Base-by-base conservation (phyloP, 2,888 invertebrate genomes). In the Lasioglossum lativentre region DNA sequence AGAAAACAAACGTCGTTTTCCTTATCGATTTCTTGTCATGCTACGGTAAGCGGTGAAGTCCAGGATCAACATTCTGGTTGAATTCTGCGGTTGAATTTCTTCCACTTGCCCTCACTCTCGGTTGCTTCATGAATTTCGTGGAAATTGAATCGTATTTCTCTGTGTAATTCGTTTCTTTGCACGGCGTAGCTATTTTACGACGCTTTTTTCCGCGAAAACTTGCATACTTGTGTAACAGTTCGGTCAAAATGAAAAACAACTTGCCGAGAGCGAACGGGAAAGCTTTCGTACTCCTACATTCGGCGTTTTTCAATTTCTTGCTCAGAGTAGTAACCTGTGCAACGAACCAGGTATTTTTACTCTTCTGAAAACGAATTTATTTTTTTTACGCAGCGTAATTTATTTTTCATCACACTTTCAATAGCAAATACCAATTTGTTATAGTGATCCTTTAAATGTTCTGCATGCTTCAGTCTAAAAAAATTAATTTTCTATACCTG, bases 61-160 rank as follows among this genome's bases (percentile, higher is more conserved):
- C 68, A 56, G 68, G 38, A 74, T 82, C 74, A 82, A 80, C 80
- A 80, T 82, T 74, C 45, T n/a, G n/a, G 52, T 82, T 70, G 74
- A 70, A 80, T 45, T 59, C 70, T 70, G 45, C 38, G 27, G 74
- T 59, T 80, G 42, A 80, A 75, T 74, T 70, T 80, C 80, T 45
- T 56, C 38, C 70, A 16, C 68, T 34, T 34, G 63, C n/a, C 23
- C 47, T 16, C 3, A 42, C 66, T 30, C 59, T 12, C 38, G 30
- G 16, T 19, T 19, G 30, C 56, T 27, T 47, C 68, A 63, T 59
- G 34, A 56, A 74, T 74, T 74, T 74, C 27, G 23, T 12, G 23
- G 59, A 74, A 56, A 70, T 74, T 80, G 59, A 34, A 79, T 82
- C 56, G 66, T 79, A 42, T 45, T 47, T 68, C 38, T 45, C 42